Percentiles rank a stretch among this genome's conserved stretches.
Conservation (phyloP, 2,113 vertebrate species). For the Grus americana region DNA sequence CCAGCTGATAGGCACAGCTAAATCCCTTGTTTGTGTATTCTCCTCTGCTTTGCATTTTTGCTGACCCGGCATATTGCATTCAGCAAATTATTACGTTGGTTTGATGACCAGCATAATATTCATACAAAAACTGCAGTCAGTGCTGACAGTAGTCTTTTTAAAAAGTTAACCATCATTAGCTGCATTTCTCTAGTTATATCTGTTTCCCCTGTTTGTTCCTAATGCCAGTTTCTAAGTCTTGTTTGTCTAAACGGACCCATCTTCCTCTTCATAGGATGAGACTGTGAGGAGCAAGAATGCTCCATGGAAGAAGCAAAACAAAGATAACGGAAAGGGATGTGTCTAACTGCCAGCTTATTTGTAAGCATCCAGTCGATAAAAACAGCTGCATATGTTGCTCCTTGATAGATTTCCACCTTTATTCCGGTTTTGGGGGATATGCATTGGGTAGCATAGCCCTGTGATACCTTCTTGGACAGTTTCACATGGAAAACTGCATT, state of each 20-base stretch:
- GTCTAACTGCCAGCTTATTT: not conserved
- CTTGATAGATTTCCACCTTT: not conserved
- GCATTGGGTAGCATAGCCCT: not conserved
- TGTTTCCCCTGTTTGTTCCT: not conserved
- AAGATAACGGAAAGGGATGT: not conserved
- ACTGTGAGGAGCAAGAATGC: not conserved
- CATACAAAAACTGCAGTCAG: not conserved
- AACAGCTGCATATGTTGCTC: not conserved
- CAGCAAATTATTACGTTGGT: not conserved
- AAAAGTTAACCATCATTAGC: not conserved
- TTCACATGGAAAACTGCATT: not conserved
- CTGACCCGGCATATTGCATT: not conserved
- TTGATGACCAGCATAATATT: not conserved
- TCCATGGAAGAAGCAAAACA: not conserved
- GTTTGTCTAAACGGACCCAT: not conserved
- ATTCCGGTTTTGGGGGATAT: not conserved
- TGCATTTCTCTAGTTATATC: not conserved
- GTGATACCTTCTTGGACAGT: not conserved
- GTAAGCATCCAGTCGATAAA: not conserved
- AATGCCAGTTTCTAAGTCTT: not conserved
- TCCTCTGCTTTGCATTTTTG: not conserved
- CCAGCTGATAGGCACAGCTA: not conserved
- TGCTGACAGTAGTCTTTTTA: not conserved
- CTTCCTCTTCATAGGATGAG: not conserved
- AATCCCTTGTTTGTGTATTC: not conserved